Percentiles rank a stretch among this genome's conserved stretches.
Evolutionary conservation across 2,797 vertebrate genomes (phyloP).

Genomic region (Antennarius maculatus): DNA sequence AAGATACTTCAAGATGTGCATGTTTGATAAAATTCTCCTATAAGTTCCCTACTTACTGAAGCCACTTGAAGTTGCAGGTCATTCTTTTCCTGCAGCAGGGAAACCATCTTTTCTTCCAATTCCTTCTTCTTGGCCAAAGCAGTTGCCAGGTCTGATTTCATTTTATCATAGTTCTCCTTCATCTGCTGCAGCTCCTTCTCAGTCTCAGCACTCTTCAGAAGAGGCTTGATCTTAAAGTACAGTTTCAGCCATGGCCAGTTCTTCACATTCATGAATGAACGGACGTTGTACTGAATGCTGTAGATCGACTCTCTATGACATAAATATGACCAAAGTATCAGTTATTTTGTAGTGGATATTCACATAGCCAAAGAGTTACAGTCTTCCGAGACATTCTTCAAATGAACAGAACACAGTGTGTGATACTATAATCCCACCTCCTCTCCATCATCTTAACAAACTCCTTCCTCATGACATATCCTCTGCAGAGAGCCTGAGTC

Average conservation of each 20-base stretch:
- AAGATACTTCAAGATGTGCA: too few relatives aligned
- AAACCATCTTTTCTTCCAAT: slow-evolving; percentile 87
- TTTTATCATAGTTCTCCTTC: slow-evolving; percentile 82
- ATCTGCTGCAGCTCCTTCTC: slow-evolving; percentile 89
- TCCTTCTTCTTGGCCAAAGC: slow-evolving; percentile 87
- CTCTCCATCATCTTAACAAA: slow-evolving; percentile 71
- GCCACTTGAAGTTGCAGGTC: slow-evolving; percentile 87
- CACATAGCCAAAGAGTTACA: not conserved
- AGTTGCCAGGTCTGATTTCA: slow-evolving; percentile 82
- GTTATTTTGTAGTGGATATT: not conserved
- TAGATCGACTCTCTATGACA: slow-evolving; percentile 64
- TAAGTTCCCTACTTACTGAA: slow-evolving; percentile 76
- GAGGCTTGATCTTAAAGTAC: slow-evolving; percentile 90
- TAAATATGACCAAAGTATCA: not conserved
- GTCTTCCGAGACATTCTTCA: not conserved
- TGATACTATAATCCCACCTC: slow-evolving; percentile 63
- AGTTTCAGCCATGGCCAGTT: slow-evolving; percentile 93
- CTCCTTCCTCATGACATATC: slow-evolving; percentile 81
- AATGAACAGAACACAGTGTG: not conserved
- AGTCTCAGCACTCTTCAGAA: slow-evolving; percentile 88
- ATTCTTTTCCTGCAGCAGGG: slow-evolving; percentile 87
- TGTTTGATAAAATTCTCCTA: slow-evolving; percentile 76
- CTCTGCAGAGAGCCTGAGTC: slow-evolving; percentile 82
- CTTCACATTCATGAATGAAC: slow-evolving; percentile 90
- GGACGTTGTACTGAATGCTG: slow-evolving; percentile 86